Base-by-base conservation (phyloP, 2,797 vertebrate species). In the Dendrocincla tyrannina region DNA sequence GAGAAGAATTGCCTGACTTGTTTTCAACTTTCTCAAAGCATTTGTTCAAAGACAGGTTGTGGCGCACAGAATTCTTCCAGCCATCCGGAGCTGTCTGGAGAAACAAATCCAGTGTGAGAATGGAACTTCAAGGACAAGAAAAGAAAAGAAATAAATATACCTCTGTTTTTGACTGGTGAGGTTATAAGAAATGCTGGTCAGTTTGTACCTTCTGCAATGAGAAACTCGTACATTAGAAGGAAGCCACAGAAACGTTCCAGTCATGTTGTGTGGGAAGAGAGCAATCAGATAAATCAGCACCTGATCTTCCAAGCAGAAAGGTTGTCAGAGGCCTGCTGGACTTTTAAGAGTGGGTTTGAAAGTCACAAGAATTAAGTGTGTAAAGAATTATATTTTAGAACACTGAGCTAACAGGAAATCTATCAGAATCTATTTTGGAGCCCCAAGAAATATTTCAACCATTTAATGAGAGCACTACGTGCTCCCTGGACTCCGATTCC, bases 41-140 rank as follows among this genome's bases (percentile, higher is more conserved):
- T 93, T 99, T 99, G 98, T 99, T 99, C 95, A 99, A 96, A 35
- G 99, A 99, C 13, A 99, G 98, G 82, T 99, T 99, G 98, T 99
- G 99, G 72, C 99, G 98, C 55, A 99, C 99, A 0, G 99, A 99
- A 98, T 99, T 99, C 98, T 99, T 99, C 99, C 99, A 99, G 50
- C 99, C 99, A n/a, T 99, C 99, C 10, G 99, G 99, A 27, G 99
- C 99, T 17, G 99, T 99, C 99, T 99, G 96, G 92, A 93, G 85
- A 97, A 93, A 91, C 58, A 96, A 94, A 74, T 10, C n/a, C 49
- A 50, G 14, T 35, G 52, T 96, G 76, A 90, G 85, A 91, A 42
- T 39, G 59, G 84, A 59, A 33, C 49, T 66, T 32, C 30, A 32
- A 67, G 60, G 25, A 46, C 19, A 32, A 33, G 17, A 46, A 33